Percentiles rank a stretch among this genome's conserved stretches.
These are phyloP conservation scores for Enchytraeus crypticus DNA, from an alignment of 2,888 invertebrate species.

Conservation along the genomic window DNA sequence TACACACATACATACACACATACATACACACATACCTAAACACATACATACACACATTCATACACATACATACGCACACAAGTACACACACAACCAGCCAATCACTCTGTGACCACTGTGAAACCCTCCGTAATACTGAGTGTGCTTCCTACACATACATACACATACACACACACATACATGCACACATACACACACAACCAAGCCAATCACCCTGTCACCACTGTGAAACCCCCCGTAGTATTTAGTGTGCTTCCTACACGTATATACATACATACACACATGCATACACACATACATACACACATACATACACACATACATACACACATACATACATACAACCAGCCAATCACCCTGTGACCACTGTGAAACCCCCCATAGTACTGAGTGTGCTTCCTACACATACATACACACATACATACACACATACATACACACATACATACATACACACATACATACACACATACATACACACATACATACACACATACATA, in stretches of 20 bases:
- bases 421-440: slow-evolving; percentile 97
- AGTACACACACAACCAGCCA: slow-evolving; percentile 98
- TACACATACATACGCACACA: too few species aligned
- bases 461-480: slow-evolving; percentile 60
- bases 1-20: slow-evolving; percentile 98
- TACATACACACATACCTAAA: slow-evolving; percentile 93
- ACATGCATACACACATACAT: slow-evolving; percentile 92
- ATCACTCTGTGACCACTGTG: slow-evolving; percentile 95
- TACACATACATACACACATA: slow-evolving; percentile 17
- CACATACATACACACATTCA: slow-evolving; percentile 77
- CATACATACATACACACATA: slow-evolving; percentile 97
- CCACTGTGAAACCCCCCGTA: slow-evolving; percentile 98
- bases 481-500: slow-evolving; percentile 97
- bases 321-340: slow-evolving; percentile 66
- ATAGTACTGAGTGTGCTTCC: slow-evolving; percentile 85
- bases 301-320: slow-evolving; percentile 98
- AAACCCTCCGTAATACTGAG: slow-evolving; percentile 98
- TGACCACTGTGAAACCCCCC: slow-evolving; percentile 98
- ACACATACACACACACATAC: slow-evolving; percentile 69
- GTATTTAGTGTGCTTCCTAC: slow-evolving; percentile 75
- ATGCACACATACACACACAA: too few species aligned
- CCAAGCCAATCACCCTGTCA: slow-evolving; percentile 95
- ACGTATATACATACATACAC: slow-evolving; percentile 58
- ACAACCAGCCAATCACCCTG: slow-evolving; percentile 93
- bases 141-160: slow-evolving; percentile 59